Evolutionary conservation across 2,113 vertebrate genomes (phyloP).

Genomic region (Neoarius graeffei): DNA sequence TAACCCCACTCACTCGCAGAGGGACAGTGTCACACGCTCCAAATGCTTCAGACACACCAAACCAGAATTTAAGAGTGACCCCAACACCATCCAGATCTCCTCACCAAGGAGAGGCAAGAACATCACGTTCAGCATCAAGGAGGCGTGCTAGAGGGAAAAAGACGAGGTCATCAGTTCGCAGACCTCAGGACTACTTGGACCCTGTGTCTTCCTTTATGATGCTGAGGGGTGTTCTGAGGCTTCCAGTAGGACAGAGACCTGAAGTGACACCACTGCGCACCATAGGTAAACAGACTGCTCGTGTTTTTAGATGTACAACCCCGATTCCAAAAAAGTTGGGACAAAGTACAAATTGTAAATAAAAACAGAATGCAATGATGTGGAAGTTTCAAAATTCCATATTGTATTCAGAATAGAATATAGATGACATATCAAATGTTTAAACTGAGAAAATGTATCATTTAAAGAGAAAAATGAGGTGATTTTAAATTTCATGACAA

Average conservation of each 20-base stretch:
- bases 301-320: not conserved
- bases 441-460: too few species aligned
- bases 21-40: not conserved
- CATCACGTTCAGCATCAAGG: not conserved
- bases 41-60: not conserved
- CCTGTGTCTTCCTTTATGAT: constrained; percentile 42
- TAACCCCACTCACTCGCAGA: not conserved
- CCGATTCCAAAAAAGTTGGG: too few species aligned
- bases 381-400: too few species aligned
- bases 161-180: not conserved
- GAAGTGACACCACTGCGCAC: not conserved
- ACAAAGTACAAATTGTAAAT: too few species aligned
- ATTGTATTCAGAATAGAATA: too few species aligned
- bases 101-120: not conserved
- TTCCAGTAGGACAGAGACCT: not conserved
- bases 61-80: not conserved
- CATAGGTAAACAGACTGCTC: constrained; percentile 20
- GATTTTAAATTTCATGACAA: too few species aligned
- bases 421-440: too few species aligned
- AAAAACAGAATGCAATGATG: too few species aligned
- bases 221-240: constrained; percentile 24
- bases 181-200: constrained; percentile 37
- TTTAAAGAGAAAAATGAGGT: too few species aligned
- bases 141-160: constrained; percentile 8
- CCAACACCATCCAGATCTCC: not conserved